A percentile compares a stretch with the other conserved stretches of the same genome.
Evolutionary conservation across 2,113 vertebrate species (phyloP).

Genomic region (Oncorhynchus masou): DNA sequence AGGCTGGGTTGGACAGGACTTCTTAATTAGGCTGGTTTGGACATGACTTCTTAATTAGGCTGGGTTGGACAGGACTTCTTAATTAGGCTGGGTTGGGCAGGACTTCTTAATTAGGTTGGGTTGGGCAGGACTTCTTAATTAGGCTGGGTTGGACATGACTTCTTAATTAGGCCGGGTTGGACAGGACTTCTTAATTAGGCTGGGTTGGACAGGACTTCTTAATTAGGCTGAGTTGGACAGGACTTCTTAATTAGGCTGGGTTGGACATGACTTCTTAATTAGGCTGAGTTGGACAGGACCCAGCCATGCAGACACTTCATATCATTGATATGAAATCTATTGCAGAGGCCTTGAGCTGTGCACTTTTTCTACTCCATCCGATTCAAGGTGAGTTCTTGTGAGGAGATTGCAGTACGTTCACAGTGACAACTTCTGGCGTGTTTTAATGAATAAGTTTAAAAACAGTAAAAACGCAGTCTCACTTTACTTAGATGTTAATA

Average conservation of each 20-base stretch:
- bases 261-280: background rate
- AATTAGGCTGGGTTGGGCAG: background rate
- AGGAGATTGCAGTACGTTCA: background rate
- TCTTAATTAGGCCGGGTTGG: background rate
- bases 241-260: too few species aligned
- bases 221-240: too few species aligned
- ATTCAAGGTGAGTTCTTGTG: background rate
- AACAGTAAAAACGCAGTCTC: too few species aligned
- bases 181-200: background rate
- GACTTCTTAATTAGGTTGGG: too few species aligned
- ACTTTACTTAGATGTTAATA: too few species aligned
- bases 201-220: too few species aligned
- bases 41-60: too few species aligned
- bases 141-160: too few species aligned
- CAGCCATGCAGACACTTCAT: background rate
- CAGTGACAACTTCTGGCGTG: background rate
- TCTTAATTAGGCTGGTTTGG: too few species aligned
- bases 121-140: too few species aligned
- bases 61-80: too few species aligned
- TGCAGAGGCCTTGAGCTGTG: background rate
- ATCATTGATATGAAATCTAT: constrained; percentile 6
- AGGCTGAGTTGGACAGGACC: background rate
- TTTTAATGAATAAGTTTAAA: background rate
- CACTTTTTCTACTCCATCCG: background rate
- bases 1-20: background rate